Evolutionary conservation across 2,113 vertebrate species (phyloP), one percentile per base, ranked within the genome.

Genomic region (zebrafish (Danio rerio)): DNA sequence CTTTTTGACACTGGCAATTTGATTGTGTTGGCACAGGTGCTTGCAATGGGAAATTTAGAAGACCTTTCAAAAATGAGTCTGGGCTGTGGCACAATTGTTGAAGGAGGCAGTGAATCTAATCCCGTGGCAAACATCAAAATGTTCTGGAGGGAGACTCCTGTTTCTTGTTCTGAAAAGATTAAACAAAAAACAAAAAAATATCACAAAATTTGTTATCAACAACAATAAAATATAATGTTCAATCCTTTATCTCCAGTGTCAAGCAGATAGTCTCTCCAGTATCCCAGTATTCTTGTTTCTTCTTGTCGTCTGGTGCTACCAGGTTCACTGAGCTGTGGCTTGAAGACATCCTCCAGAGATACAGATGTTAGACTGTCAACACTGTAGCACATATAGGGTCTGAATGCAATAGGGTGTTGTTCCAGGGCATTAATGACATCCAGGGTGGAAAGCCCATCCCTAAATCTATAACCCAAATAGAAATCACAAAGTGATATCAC

Each of bases 201-300:
- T 47, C 11, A 68, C 47, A 16, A 47, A 68, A 16, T 47, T 47
- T 68, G 42, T 68, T n/a, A 8, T 7, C 16, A 58, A 68, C 16
- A 16, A 68, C 15, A 47, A 68, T 47, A 68, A 68, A 47, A 47
- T 47, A n/a, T 68, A 9, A 47, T 18, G 42, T 68, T 68, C n/a
- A 47, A 18, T 45, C 8, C 15, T 68, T 68, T 5, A 84, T 77
- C 69, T 80, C 74, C 70, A 45, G 69, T 65, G 40, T 80, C 69
- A 47, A 72, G 69, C 40, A 84, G 77, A 55, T 80, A n/a, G n/a
- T n/a, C n/a, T n/a, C n/a, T n/a, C n/a, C n/a, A n/a, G n/a, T n/a
- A n/a, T n/a, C n/a, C n/a, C n/a, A n/a, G n/a, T n/a, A n/a, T n/a
- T n/a, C n/a, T n/a, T n/a, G n/a, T n/a, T n/a, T n/a, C n/a, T n/a